Evolutionary conservation across 92 coral and sea anemone genomes (phyloP), one percentile per base, ranked within the genome.

Genomic region (Nematostella vectensis): DNA sequence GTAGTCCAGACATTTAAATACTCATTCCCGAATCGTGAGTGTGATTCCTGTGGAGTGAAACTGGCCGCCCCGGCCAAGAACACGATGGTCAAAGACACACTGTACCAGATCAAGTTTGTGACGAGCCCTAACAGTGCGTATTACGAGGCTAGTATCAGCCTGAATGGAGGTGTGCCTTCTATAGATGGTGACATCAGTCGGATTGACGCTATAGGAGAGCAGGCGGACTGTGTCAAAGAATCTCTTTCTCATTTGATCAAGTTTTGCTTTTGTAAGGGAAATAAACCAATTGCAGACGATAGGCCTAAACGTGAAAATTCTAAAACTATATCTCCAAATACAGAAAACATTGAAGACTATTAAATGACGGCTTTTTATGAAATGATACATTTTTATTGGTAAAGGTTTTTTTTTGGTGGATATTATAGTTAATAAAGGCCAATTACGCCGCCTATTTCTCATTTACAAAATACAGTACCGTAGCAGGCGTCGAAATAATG

Each of bases 31-130:
- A 45, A 70, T 16, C 20, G 54, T 13, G 65, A 77, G 36, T 85
- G 94, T 21, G 94, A 84, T 10, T 75, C 74, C 2, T 84, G 94
- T 22, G 79, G 66, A 1, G 70, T 61, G 0, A 60, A 59, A 1
- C 60, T 59, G 47, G 88, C 81, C 3, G 70, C 61, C 16, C 75
- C 74, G 48, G 66, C 73, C 3, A 26, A 57, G 2, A 78, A 85
- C 39, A 85, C 72, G 11, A 30, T 77, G 3, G 71, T 62, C 22
- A 62, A 39, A 18, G 78, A 85, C 54, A 85, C 75, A 10, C 33
- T 80, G 9, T 91, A 91, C 62, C 97, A 86, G 57, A 64, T 91
- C 25, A 85, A 85, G 37, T 54, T 91, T 11, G 60, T 75, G 12
- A 86, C 95, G 12, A 64, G 72, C 27, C 91, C 97, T 0, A 76